Base-by-base conservation (phyloP, 2,888 invertebrate species). In the Hyalella azteca region DNA sequence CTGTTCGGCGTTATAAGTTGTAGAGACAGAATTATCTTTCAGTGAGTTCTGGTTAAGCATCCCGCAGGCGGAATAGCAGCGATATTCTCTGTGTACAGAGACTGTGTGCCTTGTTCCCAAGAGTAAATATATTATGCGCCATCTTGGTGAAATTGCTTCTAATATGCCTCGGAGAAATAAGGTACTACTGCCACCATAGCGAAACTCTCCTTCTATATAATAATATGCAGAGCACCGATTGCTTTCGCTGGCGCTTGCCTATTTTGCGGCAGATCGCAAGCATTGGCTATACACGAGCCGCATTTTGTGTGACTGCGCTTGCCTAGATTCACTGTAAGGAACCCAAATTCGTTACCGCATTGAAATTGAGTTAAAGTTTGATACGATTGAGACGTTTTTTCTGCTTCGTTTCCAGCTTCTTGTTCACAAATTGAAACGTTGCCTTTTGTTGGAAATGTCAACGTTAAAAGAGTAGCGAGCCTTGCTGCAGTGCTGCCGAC, bases 101-200 rank as follows among this genome's bases (percentile, higher is more conserved):
- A 11, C 66, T 66, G 66, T 66, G 66, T 66, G 66, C 66, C 66
- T 66, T 66, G 66, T 66, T 66, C 66, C 66, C 66, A 36, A 36
- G 66, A 36, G 66, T 66, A 66, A 66, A 66, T 66, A 66, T 66
- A 66, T 66, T 66, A 66, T 66, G 66, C 66, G 66, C 66, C 66
- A 66, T 66, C 66, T 66, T 66, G 66, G 66, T 66, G 66, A 66
- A 66, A 66, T 66, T 66, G 39, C 66, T 66, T 66, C 66, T 66
- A 66, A 66, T 66, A 66, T 66, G 32, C 66, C 66, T 66, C 66
- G 66, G 36, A 66, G 66, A 66, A 66, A 66, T 66, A 66, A 66
- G 66, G 66, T 39, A 66, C 36, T 66, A 66, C 66, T 22, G 54
- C 54, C 26, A 22, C 54, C 29, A 54, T 54, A 26, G 29, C 26